phyloP scores from a whole-genome alignment of 2,797 vertebrate species.

The Chanos chanos region DNA sequence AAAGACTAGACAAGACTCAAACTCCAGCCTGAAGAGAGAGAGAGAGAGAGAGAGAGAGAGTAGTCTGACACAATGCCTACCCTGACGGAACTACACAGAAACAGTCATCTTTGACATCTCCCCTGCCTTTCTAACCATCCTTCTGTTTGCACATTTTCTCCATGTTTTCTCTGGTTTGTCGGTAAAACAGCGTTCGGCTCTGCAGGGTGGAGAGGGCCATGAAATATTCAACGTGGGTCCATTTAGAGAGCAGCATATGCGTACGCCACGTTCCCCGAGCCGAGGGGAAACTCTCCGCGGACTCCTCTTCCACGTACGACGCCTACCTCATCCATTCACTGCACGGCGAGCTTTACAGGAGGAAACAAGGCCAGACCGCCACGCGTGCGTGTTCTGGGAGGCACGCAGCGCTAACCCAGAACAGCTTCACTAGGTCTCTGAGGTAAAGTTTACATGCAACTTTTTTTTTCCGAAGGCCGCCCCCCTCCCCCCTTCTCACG shows the following conservation, averaged over 20 bases:
- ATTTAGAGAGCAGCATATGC: constrained; percentile 62
- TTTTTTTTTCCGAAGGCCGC: no score
- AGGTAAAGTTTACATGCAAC: no score
- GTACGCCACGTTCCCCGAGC: constrained; percentile 55
- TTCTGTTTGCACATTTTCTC: constrained; percentile 52
- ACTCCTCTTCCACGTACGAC: background rate
- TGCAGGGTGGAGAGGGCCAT: constrained; percentile 44
- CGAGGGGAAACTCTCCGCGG: constrained; percentile 41
- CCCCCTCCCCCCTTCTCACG: no score
- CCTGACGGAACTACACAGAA: constrained; percentile 6
- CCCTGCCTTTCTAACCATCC: constrained; percentile 12
- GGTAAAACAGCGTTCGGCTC: constrained; percentile 49
- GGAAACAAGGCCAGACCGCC: no score
- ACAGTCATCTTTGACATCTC: constrained; percentile 10
- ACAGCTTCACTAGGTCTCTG: no score
- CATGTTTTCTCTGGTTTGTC: constrained; percentile 32
- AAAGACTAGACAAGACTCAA: no score
- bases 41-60: no score
- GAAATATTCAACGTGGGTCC: constrained; percentile 69
- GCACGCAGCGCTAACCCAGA: no score
- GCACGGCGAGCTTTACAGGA: no score
- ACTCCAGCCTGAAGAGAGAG: no score
- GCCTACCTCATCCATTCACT: no score
- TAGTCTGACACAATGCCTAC: constrained; percentile 30
- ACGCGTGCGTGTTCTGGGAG: no score